These are phyloP conservation scores for Nemurella pictetii DNA, from an alignment of 2,888 invertebrate species.

Conservation along the genomic window DNA sequence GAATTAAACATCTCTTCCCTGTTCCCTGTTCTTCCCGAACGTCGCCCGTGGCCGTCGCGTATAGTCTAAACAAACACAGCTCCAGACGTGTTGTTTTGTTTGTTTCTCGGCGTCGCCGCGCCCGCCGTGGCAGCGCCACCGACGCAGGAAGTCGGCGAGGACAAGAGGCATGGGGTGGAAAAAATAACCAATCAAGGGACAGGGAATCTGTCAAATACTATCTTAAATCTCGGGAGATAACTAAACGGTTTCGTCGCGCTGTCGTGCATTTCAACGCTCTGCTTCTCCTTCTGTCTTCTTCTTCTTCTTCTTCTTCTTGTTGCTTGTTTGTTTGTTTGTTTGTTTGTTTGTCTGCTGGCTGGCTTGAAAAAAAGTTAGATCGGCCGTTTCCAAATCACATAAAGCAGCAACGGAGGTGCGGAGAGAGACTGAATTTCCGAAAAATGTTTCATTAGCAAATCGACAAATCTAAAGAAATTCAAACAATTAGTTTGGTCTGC, in stretches of 20 bases:
- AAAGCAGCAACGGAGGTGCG: background rate
- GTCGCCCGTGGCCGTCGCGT: no score
- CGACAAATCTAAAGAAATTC: no score
- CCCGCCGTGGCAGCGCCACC: slow-evolving; percentile 10
- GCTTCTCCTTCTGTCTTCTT: background rate
- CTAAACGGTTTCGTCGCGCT: slow-evolving; percentile 21
- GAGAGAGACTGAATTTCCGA: no score
- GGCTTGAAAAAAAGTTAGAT: background rate
- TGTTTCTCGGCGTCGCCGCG: slow-evolving; percentile 19
- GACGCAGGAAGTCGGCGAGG: background rate
- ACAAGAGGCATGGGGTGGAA: background rate
- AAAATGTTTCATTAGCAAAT: no score
- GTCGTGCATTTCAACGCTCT: background rate
- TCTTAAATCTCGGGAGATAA: slow-evolving; percentile 12
- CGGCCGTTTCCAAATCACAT: background rate
- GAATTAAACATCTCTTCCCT: no score
- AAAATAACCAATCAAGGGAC: slow-evolving; percentile 22
- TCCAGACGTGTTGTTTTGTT: background rate
- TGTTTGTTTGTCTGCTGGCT: background rate
- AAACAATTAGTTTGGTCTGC: background rate
- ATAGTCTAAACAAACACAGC: no score
- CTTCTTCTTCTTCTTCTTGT: background rate
- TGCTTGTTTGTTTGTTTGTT: background rate
- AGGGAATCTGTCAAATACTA: slow-evolving; percentile 21
- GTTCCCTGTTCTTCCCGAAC: no score